Evolutionary conservation across 2,113 vertebrate genomes (phyloP), one percentile per base, ranked within the genome.

Genomic region (Perccottus glenii): DNA sequence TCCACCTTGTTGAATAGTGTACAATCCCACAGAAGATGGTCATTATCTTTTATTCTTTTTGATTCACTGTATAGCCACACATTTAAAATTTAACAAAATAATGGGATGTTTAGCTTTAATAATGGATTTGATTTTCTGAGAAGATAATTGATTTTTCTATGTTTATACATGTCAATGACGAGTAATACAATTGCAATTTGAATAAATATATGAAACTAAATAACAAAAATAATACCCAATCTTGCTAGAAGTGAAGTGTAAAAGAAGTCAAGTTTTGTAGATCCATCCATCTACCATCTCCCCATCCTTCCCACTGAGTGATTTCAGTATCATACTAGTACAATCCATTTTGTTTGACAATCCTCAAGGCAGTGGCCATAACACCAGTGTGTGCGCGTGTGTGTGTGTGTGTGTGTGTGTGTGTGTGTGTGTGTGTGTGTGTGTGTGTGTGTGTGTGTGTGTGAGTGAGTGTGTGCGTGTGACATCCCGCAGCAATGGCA

Each of bases 1-100:
- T 51, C 33, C 27, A 46, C 15, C 35, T 50, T 69, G 43, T 42
- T 69, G 5, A 8, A 15, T 27, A 27, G 19, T 62, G 70, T 51
- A 72, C 68, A 75, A 19, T 27, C 27, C n/a, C 60, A 65, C 11
- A 62, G 36, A 36, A 58, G 32, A 35, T 55, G 38, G 42, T 57
- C 6, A 27, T 27, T 27, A 27, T 27, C 1, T 27, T 27, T 27
- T 27, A 3, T 27, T 27, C 19, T 27, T 27, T 27, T 27, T 27
- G 19, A 27, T 27, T 27, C 19, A 27, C 19, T 2, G 19, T 27
- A 27, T 3, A 27, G 19, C 19, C 19, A 27, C 19, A 27, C 19
- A 27, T 27, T 27, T 27, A 52, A 4, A 38, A 2, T 55, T 19
- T 11, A 19, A 36, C 32, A 46, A 43, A n/a, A 46, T 46, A 46